Conservation (phyloP, 2,888 invertebrate species). For the Philereme vetulata region DNA sequence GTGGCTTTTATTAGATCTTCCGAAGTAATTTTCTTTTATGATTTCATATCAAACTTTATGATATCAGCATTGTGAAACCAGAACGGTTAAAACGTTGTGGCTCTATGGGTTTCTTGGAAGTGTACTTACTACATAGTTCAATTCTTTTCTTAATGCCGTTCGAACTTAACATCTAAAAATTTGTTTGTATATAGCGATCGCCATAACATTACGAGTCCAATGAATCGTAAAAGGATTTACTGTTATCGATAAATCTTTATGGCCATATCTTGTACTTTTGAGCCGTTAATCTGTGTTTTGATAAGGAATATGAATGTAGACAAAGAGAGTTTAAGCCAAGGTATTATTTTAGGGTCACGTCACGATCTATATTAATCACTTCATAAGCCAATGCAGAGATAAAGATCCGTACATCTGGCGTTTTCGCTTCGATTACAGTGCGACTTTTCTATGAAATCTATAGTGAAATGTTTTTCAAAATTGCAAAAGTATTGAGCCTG, state of each 20-base stretch:
- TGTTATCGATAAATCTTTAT: slow-evolving; percentile 44
- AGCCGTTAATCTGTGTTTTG: slow-evolving; percentile 40
- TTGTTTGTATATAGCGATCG: slow-evolving; percentile 32
- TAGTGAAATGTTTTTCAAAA: too few relatives aligned
- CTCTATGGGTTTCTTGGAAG: slow-evolving; percentile 30
- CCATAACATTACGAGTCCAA: slow-evolving; percentile 41
- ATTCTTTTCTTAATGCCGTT: slow-evolving; percentile 27
- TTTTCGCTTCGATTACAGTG: too few relatives aligned
- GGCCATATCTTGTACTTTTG: slow-evolving; percentile 40
- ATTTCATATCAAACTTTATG: slow-evolving; percentile 17
- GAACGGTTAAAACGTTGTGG: slow-evolving; percentile 15
- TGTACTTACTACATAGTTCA: slow-evolving; percentile 12
- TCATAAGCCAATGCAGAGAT: slow-evolving; percentile 2
- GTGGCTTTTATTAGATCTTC: slow-evolving; percentile 6
- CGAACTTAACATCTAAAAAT: slow-evolving; percentile 20
- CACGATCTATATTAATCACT: slow-evolving; percentile 14
- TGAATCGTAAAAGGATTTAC: slow-evolving; percentile 48
- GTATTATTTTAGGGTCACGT: slow-evolving; percentile 40
- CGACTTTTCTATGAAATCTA: too few relatives aligned
- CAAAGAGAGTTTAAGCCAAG: slow-evolving; percentile 54
- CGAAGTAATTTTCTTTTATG: slow-evolving; percentile 15
- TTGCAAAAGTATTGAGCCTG: too few relatives aligned
- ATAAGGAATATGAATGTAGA: slow-evolving; percentile 50
- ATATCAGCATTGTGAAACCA: slow-evolving; percentile 11
- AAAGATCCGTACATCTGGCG: background rate